Evolutionary conservation across 2,888 invertebrate genomes (phyloP).

Genomic region (Drymonia ruficornis): DNA sequence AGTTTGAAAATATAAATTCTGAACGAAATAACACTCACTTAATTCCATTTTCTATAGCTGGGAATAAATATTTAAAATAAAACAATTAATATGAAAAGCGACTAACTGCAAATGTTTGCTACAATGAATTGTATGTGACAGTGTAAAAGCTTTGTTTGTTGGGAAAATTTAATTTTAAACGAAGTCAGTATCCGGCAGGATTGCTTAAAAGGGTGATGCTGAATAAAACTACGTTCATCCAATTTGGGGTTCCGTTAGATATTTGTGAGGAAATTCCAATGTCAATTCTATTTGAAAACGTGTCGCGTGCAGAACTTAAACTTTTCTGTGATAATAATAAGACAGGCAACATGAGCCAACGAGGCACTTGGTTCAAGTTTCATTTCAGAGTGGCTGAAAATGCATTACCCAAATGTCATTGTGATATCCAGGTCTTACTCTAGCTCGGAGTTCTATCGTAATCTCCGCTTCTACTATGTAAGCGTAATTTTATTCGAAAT

Average conservation of each 20-base stretch:
- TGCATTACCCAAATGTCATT: slow-evolving; percentile 53
- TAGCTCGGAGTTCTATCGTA: slow-evolving; percentile 17
- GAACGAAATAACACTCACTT: not conserved
- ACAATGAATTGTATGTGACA: slow-evolving; percentile 70
- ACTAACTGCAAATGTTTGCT: slow-evolving; percentile 57
- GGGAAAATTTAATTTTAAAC: slow-evolving; percentile 65
- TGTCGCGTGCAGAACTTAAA: slow-evolving; percentile 46
- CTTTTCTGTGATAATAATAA: slow-evolving; percentile 59
- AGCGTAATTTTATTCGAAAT: slow-evolving; percentile 41
- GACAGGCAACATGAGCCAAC: slow-evolving; percentile 55
- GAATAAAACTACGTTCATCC: slow-evolving; percentile 43
- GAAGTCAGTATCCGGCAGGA: slow-evolving; percentile 50
- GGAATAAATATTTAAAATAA: slow-evolving; percentile 40
- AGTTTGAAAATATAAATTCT: not conserved
- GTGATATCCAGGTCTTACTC: slow-evolving; percentile 38
- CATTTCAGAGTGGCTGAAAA: slow-evolving; percentile 55
- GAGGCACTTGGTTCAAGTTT: slow-evolving; percentile 44
- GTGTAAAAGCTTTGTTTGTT: slow-evolving; percentile 70
- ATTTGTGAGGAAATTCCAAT: slow-evolving; percentile 24
- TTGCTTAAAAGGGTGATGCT: slow-evolving; percentile 48
- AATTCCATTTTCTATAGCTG: not conserved
- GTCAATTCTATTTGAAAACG: slow-evolving; percentile 45
- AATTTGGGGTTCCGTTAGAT: slow-evolving; percentile 28
- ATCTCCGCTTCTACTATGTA: slow-evolving; percentile 8
- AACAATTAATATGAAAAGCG: slow-evolving; percentile 58